A percentile compares a stretch with the other conserved stretches of the same genome.
Conservation (phyloP, 2,113 vertebrate species). For the Smithornis capensis region DNA sequence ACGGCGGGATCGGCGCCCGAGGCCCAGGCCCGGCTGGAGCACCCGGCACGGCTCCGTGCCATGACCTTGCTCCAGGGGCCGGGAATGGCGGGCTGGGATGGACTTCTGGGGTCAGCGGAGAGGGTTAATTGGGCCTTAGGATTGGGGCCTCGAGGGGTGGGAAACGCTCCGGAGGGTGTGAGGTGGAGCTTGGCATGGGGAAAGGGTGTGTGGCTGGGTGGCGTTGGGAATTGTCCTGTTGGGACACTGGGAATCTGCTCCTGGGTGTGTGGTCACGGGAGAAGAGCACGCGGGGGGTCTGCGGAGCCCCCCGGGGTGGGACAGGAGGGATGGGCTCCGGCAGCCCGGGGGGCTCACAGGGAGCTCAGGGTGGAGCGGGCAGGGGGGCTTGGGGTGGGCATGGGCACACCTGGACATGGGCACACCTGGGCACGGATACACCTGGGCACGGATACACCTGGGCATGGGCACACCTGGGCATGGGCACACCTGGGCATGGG, state of each 20-base stretch:
- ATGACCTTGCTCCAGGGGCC: neutral
- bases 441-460: too few relatives aligned
- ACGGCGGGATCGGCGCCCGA: neutral
- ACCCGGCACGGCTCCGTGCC: neutral
- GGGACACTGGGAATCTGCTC: neutral
- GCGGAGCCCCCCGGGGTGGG: too few relatives aligned
- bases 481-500: too few relatives aligned
- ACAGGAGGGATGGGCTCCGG: too few relatives aligned
- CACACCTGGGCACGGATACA: too few relatives aligned
- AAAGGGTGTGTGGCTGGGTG: rapidly evolving
- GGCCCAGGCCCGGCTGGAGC: neutral
- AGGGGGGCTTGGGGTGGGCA: too few relatives aligned
- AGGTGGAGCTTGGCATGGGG: neutral
- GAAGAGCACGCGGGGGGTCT: too few relatives aligned
- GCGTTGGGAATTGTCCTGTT: rapidly evolving
- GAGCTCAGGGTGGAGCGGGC: too few relatives aligned
- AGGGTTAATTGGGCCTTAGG: neutral
- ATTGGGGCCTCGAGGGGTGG: rapidly evolving
- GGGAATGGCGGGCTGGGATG: rapidly evolving
- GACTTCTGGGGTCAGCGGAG: neutral
- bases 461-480: too few relatives aligned
- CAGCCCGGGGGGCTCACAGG: too few relatives aligned
- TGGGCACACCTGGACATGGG: too few relatives aligned
- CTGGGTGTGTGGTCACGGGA: rapidly evolving
- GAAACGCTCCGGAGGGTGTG: rapidly evolving